phyloP scores from a whole-genome alignment of 1,140 invertebrate genomes.

The Ladona fulva region DNA sequence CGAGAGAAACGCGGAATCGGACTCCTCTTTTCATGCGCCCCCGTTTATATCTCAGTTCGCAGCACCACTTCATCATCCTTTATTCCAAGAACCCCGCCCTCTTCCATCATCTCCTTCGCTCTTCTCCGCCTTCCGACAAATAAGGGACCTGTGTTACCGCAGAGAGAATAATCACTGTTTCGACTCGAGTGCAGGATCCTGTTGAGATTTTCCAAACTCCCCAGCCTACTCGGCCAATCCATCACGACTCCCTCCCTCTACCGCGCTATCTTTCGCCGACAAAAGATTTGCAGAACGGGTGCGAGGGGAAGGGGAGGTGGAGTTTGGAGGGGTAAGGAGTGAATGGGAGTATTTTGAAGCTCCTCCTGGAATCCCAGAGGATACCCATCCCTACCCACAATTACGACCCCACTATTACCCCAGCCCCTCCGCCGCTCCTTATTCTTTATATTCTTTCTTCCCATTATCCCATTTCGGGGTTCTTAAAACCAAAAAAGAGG shows the following conservation, averaged over 20 bases:
- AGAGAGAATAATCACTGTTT: constrained; percentile 5
- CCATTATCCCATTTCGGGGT: not conserved
- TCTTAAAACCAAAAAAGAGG: not conserved
- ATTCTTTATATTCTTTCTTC: not conserved
- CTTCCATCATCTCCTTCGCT: not conserved
- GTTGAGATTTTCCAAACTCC: constrained; percentile 5
- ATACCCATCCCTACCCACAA: not conserved
- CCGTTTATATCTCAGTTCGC: not conserved
- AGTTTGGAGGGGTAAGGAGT: not conserved
- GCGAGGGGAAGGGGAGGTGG: not conserved
- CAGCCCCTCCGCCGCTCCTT: not conserved
- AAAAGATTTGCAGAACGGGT: not conserved
- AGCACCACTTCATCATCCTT: not conserved
- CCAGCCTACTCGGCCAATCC: not conserved
- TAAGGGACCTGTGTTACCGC: not conserved
- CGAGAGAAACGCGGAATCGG: too few relatives aligned
- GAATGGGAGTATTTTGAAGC: not conserved
- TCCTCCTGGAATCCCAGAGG: not conserved
- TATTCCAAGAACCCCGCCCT: not conserved
- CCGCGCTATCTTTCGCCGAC: not conserved
- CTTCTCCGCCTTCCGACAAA: not conserved
- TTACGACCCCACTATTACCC: not conserved
- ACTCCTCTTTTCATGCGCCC: not conserved
- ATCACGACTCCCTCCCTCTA: not conserved
- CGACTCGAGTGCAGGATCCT: not conserved